A percentile compares a stretch with the other conserved stretches of the same genome.
Conservation (phyloP, 2,888 invertebrate genomes). For the Artemia sinica region DNA sequence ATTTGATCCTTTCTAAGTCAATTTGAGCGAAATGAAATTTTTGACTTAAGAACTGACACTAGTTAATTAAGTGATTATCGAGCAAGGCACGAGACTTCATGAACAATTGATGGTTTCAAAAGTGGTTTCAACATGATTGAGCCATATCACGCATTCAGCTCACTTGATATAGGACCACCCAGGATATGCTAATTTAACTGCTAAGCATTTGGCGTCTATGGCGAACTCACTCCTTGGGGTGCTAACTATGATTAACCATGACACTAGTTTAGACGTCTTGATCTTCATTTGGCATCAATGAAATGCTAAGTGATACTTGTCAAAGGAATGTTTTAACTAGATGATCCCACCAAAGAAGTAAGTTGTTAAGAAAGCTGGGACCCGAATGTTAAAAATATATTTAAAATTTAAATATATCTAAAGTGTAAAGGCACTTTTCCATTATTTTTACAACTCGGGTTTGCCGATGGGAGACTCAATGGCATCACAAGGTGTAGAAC, state of each 20-base stretch:
- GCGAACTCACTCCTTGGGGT: conserved; percentile 5
- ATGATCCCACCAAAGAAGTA: too few relatives aligned
- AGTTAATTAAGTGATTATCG: conserved; percentile 11
- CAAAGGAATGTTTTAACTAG: too few relatives aligned
- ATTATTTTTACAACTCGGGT: too few relatives aligned
- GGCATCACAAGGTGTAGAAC: too few relatives aligned
- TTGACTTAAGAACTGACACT: not conserved
- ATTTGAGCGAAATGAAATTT: too few relatives aligned
- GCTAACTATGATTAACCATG: conserved; percentile 13
- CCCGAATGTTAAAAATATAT: too few relatives aligned
- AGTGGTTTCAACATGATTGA: conserved; percentile 11
- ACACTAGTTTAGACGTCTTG: conserved; percentile 5
- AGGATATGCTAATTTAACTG: conserved; percentile 12
- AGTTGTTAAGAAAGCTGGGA: too few relatives aligned
- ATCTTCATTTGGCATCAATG: conserved; percentile 9
- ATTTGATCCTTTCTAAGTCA: too few relatives aligned
- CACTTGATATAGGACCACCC: conserved; percentile 9
- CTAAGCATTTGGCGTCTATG: conserved; percentile 8
- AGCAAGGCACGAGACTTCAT: conserved; percentile 6
- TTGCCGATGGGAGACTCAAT: too few relatives aligned
- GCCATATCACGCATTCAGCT: conserved; percentile 13
- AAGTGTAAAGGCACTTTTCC: too few relatives aligned
- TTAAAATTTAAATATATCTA: too few relatives aligned
- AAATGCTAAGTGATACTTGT: too few relatives aligned
- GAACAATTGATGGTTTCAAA: conserved; percentile 10